phyloP scores from a whole-genome alignment of 1,140 invertebrate genomes.

The Portunus trituberculatus region DNA sequence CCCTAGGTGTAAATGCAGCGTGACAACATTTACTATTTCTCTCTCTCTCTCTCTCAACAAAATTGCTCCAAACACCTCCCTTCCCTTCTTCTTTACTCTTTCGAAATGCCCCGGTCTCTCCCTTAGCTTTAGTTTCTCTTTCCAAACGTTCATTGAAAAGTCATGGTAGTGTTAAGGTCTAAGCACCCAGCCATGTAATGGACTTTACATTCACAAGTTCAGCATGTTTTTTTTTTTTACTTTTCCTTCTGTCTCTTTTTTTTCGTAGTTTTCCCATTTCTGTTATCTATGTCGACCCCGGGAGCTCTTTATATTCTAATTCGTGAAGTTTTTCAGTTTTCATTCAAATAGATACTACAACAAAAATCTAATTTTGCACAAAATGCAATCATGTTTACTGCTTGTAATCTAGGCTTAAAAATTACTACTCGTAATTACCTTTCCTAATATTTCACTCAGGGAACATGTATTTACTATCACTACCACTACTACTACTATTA shows the following conservation, averaged over 20 bases:
- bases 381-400: background rate
- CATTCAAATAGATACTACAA: background rate
- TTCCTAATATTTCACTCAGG: no score
- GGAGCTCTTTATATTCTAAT: background rate
- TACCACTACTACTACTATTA: background rate
- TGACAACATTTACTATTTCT: background rate
- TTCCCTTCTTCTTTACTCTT: background rate
- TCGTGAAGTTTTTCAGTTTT: background rate
- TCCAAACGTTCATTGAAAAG: background rate
- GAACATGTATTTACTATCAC: no score
- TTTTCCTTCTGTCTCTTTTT: background rate
- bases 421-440: no score
- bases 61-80: no score
- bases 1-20: background rate
- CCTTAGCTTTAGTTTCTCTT: background rate
- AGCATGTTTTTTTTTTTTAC: background rate
- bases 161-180: background rate
- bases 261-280: background rate
- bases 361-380: background rate
- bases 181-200: background rate
- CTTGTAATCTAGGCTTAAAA: no score
- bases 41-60: no score
- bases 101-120: background rate
- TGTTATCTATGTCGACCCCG: background rate
- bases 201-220: background rate